Percentiles rank a stretch among this genome's conserved stretches.
These are phyloP conservation scores for Atherinosoma microstoma DNA, from an alignment of 2,797 vertebrate species.

Conservation along the genomic window DNA sequence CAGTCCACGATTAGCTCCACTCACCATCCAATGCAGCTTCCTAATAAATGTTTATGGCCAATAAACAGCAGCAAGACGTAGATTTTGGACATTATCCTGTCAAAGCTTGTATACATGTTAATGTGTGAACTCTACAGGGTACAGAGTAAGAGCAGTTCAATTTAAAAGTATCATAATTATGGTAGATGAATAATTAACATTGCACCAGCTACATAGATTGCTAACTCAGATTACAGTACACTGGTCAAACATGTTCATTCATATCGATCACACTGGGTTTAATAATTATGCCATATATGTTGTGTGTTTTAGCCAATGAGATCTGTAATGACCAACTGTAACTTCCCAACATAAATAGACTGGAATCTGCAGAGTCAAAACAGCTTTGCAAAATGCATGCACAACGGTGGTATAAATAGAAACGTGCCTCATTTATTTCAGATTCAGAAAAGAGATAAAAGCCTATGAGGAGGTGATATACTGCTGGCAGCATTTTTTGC, in stretches of 20 bases:
- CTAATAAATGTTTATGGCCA: too few relatives aligned
- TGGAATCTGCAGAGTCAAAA: conserved; percentile 77
- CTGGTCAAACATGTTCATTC: background rate
- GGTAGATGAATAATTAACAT: too few relatives aligned
- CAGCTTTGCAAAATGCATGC: conserved; percentile 59
- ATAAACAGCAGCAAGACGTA: too few relatives aligned
- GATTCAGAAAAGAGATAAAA: conserved; percentile 76
- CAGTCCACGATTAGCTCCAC: too few relatives aligned
- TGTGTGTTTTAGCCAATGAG: conserved; percentile 19
- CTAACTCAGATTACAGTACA: too few relatives aligned
- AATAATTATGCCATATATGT: background rate
- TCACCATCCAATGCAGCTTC: too few relatives aligned
- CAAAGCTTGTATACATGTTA: too few relatives aligned
- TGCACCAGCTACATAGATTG: too few relatives aligned
- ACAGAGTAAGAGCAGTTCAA: too few relatives aligned
- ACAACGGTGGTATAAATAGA: conserved; percentile 74
- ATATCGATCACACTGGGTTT: background rate
- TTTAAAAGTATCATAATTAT: too few relatives aligned
- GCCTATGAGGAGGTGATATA: conserved; percentile 55
- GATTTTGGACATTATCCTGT: too few relatives aligned
- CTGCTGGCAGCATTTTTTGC: conserved; percentile 57
- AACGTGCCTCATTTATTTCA: conserved; percentile 61
- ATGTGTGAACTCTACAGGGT: too few relatives aligned
- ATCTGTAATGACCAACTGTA: conserved; percentile 44
- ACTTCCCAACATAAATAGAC: conserved; percentile 70